phyloP scores from a whole-genome alignment of 2,113 vertebrate species.

The Ia io region DNA sequence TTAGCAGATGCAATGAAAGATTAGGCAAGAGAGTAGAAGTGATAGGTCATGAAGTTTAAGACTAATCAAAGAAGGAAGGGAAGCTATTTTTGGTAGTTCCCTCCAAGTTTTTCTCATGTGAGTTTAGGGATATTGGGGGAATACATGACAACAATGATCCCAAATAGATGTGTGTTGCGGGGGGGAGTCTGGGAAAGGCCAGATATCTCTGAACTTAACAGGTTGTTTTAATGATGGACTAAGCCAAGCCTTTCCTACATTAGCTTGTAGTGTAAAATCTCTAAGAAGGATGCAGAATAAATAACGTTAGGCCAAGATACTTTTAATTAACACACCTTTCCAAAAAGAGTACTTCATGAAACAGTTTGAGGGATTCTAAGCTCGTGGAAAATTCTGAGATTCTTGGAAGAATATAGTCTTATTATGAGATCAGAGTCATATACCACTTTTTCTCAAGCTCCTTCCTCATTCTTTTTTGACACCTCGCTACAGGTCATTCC shows the following conservation, averaged over 20 bases:
- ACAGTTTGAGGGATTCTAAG: background rate
- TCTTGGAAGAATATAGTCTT: background rate
- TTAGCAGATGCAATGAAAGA: background rate
- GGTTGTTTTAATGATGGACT: background rate
- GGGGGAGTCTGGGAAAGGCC: background rate
- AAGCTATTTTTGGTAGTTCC: background rate
- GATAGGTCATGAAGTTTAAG: background rate
- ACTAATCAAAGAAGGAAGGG: background rate
- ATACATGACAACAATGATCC: background rate
- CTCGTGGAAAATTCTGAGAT: conserved; percentile 27
- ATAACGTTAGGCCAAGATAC: background rate
- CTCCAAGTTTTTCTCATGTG: conserved; percentile 10
- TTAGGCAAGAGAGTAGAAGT: background rate
- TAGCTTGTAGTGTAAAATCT: background rate
- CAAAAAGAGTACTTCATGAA: background rate
- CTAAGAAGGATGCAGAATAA: background rate
- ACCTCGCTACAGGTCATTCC: background rate
- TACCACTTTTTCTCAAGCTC: background rate
- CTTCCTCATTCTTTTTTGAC: background rate
- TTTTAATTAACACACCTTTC: background rate
- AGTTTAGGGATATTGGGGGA: background rate
- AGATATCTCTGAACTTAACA: background rate
- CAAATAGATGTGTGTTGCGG: background rate
- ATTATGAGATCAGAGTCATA: background rate
- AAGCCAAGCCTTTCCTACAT: background rate